Percentiles rank a stretch among this genome's conserved stretches.
phyloP scores from a whole-genome alignment of 2,113 vertebrate genomes.

The Pangasianodon gigas region DNA sequence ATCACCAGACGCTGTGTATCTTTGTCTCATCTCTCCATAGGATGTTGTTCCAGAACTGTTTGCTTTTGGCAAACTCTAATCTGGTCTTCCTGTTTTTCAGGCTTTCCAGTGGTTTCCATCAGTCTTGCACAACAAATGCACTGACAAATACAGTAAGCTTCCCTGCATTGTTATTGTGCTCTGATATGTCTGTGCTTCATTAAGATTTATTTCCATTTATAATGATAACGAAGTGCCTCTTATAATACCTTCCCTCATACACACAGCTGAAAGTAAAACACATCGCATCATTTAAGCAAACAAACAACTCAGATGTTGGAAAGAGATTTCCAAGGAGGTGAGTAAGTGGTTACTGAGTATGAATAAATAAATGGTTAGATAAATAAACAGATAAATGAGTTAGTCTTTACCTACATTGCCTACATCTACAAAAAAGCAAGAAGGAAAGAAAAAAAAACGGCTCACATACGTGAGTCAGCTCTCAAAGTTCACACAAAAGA shows the following conservation, averaged over 20 bases:
- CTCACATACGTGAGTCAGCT: too few relatives aligned
- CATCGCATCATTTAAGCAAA: not conserved
- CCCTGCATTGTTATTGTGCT: not conserved
- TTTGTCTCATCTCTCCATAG: not conserved
- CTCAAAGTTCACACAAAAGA: too few relatives aligned
- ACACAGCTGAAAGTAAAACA: not conserved
- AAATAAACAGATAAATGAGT: too few relatives aligned
- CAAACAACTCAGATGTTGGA: not conserved
- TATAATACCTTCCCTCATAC: not conserved
- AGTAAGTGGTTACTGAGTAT: not conserved
- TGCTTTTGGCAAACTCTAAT: not conserved
- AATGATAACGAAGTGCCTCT: not conserved
- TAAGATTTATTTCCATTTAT: not conserved
- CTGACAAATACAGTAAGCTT: not conserved
- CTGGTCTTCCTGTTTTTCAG: not conserved
- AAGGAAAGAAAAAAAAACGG: too few relatives aligned
- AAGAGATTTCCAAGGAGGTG: not conserved
- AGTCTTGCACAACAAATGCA: not conserved
- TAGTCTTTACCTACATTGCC: too few relatives aligned
- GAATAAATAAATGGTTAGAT: not conserved
- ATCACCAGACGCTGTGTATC: not conserved
- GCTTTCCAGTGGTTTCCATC: not conserved
- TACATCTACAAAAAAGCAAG: too few relatives aligned
- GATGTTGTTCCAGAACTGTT: not conserved
- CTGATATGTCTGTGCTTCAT: not conserved